Percentiles rank a stretch among this genome's conserved stretches.
Evolutionary conservation across 2,113 vertebrate species (phyloP).

Genomic region (Alces alces): DNA sequence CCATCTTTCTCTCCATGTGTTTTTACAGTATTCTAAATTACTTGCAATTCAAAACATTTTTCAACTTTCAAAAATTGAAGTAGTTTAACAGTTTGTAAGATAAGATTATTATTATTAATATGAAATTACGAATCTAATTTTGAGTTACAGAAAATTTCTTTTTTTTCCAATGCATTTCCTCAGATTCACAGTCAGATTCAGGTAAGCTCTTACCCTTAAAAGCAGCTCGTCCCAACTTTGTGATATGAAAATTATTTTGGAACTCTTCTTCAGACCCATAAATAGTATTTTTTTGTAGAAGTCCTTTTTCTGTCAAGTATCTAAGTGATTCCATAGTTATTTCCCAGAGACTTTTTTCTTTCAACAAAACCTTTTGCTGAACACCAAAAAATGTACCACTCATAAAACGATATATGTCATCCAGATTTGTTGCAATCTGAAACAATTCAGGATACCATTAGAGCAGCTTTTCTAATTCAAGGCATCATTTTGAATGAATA

Average conservation of each 20-base stretch:
- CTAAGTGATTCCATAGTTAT: conserved; percentile 79
- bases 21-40: neutral
- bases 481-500: neutral
- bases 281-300: conserved; percentile 72
- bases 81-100: neutral
- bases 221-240: conserved; percentile 89
- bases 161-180: neutral
- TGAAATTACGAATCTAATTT: conserved; percentile 11
- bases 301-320: conserved; percentile 83
- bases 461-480: conserved; percentile 17
- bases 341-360: conserved; percentile 83
- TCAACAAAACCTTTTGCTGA: conserved; percentile 84
- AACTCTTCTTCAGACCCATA: conserved; percentile 34
- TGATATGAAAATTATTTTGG: conserved; percentile 79
- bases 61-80: neutral
- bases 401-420: conserved; percentile 85
- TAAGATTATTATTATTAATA: neutral
- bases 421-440: conserved; percentile 84
- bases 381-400: conserved; percentile 86
- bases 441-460: conserved; percentile 44
- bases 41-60: conserved; percentile 8
- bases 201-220: conserved; percentile 86
- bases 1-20: neutral
- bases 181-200: neutral
- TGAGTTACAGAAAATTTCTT: neutral